Base-by-base conservation (phyloP, 2,113 vertebrate species). In the Orthonyx spaldingii region DNA sequence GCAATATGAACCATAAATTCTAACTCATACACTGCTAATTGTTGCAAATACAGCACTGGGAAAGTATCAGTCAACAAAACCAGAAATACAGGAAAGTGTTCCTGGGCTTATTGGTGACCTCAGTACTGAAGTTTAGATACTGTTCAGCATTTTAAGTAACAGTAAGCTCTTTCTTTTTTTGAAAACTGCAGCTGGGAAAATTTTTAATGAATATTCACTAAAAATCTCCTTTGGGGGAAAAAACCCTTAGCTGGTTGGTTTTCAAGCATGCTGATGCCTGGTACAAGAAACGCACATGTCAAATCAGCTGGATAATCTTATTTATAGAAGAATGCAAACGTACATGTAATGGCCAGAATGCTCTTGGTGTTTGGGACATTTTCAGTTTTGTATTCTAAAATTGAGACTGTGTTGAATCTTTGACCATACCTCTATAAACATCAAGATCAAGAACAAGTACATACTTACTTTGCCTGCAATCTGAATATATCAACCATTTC, bases 111-210 rank as follows among this genome's bases (percentile, higher is more conserved):
- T 21, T 30, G 47, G 33, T 71, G 41, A 93, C 24, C 22, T 5
- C 56, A 39, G 27, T 56, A 96, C 68, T 60, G 97, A 98, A 86
- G 92, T 97, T 94, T 96, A 98, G 83, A 89, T 98, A 60, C 81
- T 95, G 75, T 65, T 98, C 75, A 96, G 84, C 42, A 75, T 94
- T 63, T 61, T 27, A 3, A 30, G 53, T 33, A 71, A 56, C 39
- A 78, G 42, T 60, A 87, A 84, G 39, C 64, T 77, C 23, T 61
- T 94, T 76, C 10, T 39, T 41, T 21, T 75, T 47, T 33, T 50
- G 56, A 87, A 91, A 93, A 57, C 16, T 59, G 10, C 3, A 5
- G 7, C 37, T 65, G 33, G 35, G 30, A 57, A 78, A 75, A 55
- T 7, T 81, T 37, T 81, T 41, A 80, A 78, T 50, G 24, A 78